Percentiles rank a stretch among this genome's conserved stretches.
These are phyloP conservation scores for Coboldia fuscipes DNA, from an alignment of 1,140 invertebrate species.

Conservation along the genomic window DNA sequence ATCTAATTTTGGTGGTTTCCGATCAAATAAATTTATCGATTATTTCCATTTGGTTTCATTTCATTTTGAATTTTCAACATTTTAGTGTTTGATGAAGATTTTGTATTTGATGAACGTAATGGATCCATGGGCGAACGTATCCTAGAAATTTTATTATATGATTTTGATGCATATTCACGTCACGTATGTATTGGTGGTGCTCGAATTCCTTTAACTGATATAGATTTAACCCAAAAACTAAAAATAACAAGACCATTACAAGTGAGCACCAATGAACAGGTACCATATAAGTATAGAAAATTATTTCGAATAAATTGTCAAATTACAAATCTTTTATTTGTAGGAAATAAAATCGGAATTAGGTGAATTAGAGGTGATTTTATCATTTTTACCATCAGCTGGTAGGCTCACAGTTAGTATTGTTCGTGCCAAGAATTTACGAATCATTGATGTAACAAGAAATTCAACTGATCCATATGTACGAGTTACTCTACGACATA, in stretches of 20 bases:
- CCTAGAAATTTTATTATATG: constrained; percentile 29
- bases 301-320: not conserved
- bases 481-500: constrained; percentile 57
- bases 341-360: constrained; percentile 23
- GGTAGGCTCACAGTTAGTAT: constrained; percentile 42
- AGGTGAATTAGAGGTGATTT: constrained; percentile 42
- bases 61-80: not conserved
- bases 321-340: constrained; percentile 2
- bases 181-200: constrained; percentile 34
- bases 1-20: not conserved
- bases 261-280: constrained; percentile 20
- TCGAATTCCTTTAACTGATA: constrained; percentile 23
- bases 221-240: constrained; percentile 23
- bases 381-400: constrained; percentile 38
- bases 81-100: constrained; percentile 42
- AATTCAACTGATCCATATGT: constrained; percentile 56
- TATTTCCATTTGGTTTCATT: not conserved
- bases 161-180: constrained; percentile 41
- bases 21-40: constrained; percentile 2
- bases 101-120: constrained; percentile 47
- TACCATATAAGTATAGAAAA: constrained; percentile 4
- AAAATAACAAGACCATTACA: constrained; percentile 23
- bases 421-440: constrained; percentile 38
- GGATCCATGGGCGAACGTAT: constrained; percentile 27
- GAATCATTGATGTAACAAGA: constrained; percentile 27